phyloP scores from a whole-genome alignment of 2,113 vertebrate genomes.

The Onychostruthus taczanowskii region DNA sequence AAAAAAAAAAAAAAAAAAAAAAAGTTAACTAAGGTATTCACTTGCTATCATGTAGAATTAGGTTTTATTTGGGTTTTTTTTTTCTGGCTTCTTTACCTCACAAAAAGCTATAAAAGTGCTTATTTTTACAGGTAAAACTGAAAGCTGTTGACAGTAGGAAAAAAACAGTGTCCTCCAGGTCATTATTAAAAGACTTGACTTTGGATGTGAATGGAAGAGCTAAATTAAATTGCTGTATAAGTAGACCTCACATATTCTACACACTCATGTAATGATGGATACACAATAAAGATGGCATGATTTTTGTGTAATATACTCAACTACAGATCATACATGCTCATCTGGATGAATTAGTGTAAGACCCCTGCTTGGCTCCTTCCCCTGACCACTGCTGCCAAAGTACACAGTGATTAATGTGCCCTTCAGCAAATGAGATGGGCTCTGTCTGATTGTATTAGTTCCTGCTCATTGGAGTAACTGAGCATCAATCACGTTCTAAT shows the following conservation, averaged over 20 bases:
- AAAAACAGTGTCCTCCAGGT: background rate
- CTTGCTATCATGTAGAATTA: background rate
- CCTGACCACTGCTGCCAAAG: constrained; percentile 43
- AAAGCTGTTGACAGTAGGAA: background rate
- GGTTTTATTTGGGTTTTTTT: background rate
- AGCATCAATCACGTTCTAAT: constrained; percentile 69
- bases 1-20: background rate
- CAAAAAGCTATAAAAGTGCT: background rate
- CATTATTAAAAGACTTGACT: background rate
- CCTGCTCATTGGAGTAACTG: constrained; percentile 57
- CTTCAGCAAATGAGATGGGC: constrained; percentile 52
- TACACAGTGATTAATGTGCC: constrained; percentile 59
- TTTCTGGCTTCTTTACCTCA: background rate
- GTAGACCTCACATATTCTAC: background rate
- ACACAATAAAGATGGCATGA: background rate
- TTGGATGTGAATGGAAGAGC: background rate
- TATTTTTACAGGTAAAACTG: background rate
- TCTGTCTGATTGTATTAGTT: constrained; percentile 63
- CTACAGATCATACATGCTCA: background rate
- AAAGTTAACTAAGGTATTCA: background rate
- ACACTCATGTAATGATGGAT: background rate
- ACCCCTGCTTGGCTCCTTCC: background rate
- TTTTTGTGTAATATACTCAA: constrained; percentile 4
- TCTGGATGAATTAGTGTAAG: constrained; percentile 22
- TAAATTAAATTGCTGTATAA: background rate